These are phyloP conservation scores for Pelvicachromis taeniatus DNA, from an alignment of 2,113 vertebrate species.

Conservation along the genomic window DNA sequence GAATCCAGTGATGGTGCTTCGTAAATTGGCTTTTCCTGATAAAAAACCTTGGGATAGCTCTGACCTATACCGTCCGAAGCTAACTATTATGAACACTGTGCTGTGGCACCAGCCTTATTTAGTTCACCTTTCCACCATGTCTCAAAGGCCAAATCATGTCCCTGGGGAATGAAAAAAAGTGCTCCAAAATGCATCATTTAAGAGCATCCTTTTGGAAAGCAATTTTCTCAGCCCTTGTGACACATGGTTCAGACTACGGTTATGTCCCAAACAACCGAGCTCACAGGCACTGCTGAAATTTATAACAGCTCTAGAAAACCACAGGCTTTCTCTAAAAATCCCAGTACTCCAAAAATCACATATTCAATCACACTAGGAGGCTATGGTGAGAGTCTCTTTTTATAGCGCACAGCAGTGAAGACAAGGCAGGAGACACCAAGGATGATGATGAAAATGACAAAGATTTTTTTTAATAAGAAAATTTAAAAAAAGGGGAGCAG, in stretches of 20 bases:
- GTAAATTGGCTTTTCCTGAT: neutral
- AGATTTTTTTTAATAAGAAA: neutral
- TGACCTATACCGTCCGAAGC: neutral
- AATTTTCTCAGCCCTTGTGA: constrained; percentile 2
- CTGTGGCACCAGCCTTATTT: neutral
- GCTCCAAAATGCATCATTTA: constrained; percentile 31
- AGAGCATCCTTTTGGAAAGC: constrained; percentile 16
- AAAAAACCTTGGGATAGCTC: neutral
- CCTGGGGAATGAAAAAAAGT: neutral
- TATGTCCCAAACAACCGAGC: neutral
- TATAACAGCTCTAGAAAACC: neutral
- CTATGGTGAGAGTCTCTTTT: neutral
- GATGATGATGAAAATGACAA: neutral
- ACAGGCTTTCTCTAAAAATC: constrained; percentile 13
- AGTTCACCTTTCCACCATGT: constrained; percentile 11
- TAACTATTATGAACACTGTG: neutral
- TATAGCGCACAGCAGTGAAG: neutral
- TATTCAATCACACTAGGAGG: constrained; percentile 7
- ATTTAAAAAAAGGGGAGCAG: neutral
- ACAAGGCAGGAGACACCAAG: neutral
- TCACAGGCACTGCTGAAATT: neutral
- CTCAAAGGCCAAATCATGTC: constrained; percentile 1
- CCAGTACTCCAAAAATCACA: neutral
- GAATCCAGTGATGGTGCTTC: neutral
- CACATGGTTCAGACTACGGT: neutral